Conservation (phyloP, 2,113 vertebrate species). For the Scatophagus argus region DNA sequence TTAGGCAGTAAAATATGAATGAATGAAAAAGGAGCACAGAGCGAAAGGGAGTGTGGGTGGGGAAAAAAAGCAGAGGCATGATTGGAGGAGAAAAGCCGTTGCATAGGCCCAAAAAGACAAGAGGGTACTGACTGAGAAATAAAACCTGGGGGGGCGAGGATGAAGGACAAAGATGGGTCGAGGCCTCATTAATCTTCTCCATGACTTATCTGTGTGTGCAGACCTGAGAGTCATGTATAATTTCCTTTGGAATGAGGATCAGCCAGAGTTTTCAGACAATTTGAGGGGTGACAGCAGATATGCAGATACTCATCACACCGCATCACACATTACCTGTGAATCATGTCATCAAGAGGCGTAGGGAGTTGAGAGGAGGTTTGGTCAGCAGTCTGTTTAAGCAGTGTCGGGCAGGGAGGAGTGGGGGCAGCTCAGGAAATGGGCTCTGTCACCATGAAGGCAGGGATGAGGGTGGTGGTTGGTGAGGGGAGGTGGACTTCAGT, state of each 20-base stretch:
- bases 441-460: conserved; percentile 34
- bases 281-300: not conserved
- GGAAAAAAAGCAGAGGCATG: conserved; percentile 42
- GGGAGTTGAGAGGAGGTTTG: conserved; percentile 25
- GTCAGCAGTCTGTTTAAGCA: conserved; percentile 46
- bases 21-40: conserved; percentile 55
- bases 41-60: conserved; percentile 62
- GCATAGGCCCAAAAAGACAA: conserved; percentile 56
- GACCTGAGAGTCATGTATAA: conserved; percentile 17
- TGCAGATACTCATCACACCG: not conserved
- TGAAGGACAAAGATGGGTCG: conserved; percentile 49
- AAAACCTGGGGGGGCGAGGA: conserved; percentile 1
- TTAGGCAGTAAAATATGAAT: conserved; percentile 78
- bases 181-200: conserved; percentile 43
- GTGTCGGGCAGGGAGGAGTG: conserved; percentile 22
- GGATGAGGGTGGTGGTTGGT: not conserved
- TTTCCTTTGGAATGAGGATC: conserved; percentile 21
- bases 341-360: conserved; percentile 26
- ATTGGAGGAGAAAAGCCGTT: conserved; percentile 66
- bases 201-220: conserved; percentile 30
- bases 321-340: conserved; percentile 22
- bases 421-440: conserved; percentile 22
- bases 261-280: conserved; percentile 4
- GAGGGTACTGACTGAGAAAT: conserved; percentile 42
- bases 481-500: conserved; percentile 17